A percentile compares a stretch with the other conserved stretches of the same genome.
Conservation (phyloP, 2,113 vertebrate genomes). For the Onychorhynchus coronatus region DNA sequence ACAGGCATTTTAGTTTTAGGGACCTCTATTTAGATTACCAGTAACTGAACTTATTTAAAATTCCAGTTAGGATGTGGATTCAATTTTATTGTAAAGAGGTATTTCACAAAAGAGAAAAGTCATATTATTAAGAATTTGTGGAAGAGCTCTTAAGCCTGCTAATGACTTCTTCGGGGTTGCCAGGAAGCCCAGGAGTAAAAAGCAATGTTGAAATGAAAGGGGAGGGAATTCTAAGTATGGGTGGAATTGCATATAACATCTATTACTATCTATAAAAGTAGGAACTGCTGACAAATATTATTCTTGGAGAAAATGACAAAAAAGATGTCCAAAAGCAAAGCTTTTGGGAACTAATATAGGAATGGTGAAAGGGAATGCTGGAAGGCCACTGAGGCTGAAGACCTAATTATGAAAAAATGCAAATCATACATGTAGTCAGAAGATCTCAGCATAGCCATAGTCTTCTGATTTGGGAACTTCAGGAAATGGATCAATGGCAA, state of each 20-base stretch:
- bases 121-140: background rate
- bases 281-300: background rate
- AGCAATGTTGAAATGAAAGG: background rate
- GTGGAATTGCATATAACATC: background rate
- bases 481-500: background rate
- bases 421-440: background rate
- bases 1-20: background rate
- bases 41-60: background rate
- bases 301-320: background rate
- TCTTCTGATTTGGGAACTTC: background rate
- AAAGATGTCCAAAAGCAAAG: background rate
- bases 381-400: background rate
- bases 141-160: background rate
- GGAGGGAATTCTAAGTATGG: background rate
- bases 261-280: background rate
- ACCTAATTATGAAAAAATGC: background rate
- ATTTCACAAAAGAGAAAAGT: background rate
- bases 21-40: background rate
- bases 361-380: background rate
- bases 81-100: background rate
- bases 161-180: background rate
- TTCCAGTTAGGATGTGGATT: background rate
- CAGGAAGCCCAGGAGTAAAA: background rate
- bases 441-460: background rate
- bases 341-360: background rate